Base-by-base conservation (phyloP, 2,888 invertebrate genomes). In the Sarcophaga carnaria region DNA sequence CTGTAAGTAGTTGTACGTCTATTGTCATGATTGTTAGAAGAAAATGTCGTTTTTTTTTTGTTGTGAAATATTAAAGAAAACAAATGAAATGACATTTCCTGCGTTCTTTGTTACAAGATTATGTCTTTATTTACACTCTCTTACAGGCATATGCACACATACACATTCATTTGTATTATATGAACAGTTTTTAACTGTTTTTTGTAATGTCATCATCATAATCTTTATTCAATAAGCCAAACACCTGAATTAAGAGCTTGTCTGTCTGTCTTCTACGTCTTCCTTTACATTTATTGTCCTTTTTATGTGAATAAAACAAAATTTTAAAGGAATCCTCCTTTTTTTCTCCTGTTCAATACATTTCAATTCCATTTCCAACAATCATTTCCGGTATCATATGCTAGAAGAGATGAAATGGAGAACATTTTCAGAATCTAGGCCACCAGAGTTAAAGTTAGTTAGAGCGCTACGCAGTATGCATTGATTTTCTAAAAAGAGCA, bases 31-130 rank as follows among this genome's bases (percentile, higher is more conserved):
- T 54, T 74, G 66, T 62, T 45, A 22, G 37, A 37, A 78, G 54
- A 69, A 74, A 22, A 78, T 64, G 45, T 25, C 20, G 37, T 10
- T 37, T 37, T 27, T 66, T 78, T 78, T 60, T 80, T 79, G 12
- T 62, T 71, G 71, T 72, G 60, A 47, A 77, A 47, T 76, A 67
- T 76, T 71, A 66, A 80, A 80, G 80, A 80, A 88, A 87, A 86
- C 14, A 54, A 12, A 54, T 14, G 54, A 85, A 90, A 90, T 91
- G 91, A 91, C 91, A 92, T 92, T 90, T 91, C 91, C 91, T 92
- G 91, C 90, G 90, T 90, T 90, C 17, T 90, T 91, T 87, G 82
- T 88, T 77, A 80, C 37, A 83, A 78, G 72, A 63, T 67, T 54
- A 14, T 54, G 54, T 54, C 17, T 54, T 12, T 54, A 14, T 54